Base-by-base conservation (phyloP, 53 echinoderm and acorn worm species). In the Patiria pectinifera region DNA sequence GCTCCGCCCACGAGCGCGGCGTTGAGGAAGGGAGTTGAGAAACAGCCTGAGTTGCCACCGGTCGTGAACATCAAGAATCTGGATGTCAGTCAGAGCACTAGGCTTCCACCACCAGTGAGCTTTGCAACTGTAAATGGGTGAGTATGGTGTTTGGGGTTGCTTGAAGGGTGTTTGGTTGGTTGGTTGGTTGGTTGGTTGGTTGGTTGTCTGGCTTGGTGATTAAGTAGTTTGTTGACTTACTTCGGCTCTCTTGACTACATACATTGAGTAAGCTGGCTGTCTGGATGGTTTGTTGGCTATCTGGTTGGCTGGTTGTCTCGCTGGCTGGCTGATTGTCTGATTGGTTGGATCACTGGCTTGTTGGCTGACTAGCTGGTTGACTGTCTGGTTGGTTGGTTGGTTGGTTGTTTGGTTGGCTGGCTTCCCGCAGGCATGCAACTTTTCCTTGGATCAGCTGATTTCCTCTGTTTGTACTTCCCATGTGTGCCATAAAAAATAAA, bases 41-140 rank as follows among this genome's bases (percentile, higher is more conserved):
- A 91, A 23, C 71, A 45, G 45, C 26, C 86, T 1, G 90, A 95
- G 23, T 84, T 92, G 47, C 98, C 98, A 48, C 98, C 98, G 7
- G 96, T 96, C 13, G 96, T 97, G 2, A 97, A 97, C 92, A 92
- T 97, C 49, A 96, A 96, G 91, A 97, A 97, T 76, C 83, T 97
- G 48, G 95, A 96, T 58, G 94, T 93, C 45, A 92, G 91, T 94
- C 97, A 94, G 91, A 91, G 89, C 4, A 89, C 93, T 80, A 96
- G 93, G 93, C 95, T 95, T 24, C 97, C 97, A 21, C 96, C 97
- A 14, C 96, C 97, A 1, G 94, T 97, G 35, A 94, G 96, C 48
- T 97, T 97, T 89, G 96, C 97, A 35, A 93, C 96, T 21, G 97
- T 97, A 62, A 93, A 84, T 21, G 96, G 96, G 97, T 97, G 48